Evolutionary conservation across 1,140 invertebrate species (phyloP).

Genomic region (Zophobas morio): DNA sequence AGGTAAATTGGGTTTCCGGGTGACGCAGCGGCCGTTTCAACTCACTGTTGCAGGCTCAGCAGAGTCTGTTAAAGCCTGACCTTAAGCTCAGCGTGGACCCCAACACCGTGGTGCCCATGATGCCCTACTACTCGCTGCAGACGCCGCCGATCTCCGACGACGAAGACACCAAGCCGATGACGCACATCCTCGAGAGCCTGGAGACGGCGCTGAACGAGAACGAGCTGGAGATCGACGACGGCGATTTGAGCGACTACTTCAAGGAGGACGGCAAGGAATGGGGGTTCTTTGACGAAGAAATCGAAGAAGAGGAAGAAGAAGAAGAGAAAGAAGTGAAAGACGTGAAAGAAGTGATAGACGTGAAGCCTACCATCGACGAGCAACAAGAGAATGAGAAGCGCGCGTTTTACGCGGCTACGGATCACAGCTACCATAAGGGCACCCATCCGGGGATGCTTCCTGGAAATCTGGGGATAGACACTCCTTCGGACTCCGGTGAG

Average conservation of each 20-base stretch:
- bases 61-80: slow-evolving; percentile 32
- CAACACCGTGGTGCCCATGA: slow-evolving; percentile 51
- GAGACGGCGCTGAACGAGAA: slow-evolving; percentile 59
- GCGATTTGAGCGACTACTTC: slow-evolving; percentile 58
- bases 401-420: slow-evolving; percentile 65
- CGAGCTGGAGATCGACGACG: slow-evolving; percentile 53
- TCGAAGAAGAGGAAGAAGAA: slow-evolving; percentile 61
- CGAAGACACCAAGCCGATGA: slow-evolving; percentile 55
- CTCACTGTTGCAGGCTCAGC: slow-evolving; percentile 2
- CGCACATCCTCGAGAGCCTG: slow-evolving; percentile 56
- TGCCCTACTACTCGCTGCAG: slow-evolving; percentile 64
- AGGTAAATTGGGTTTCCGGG: neutral
- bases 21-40: no score
- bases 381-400: slow-evolving; percentile 55
- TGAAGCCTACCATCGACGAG: slow-evolving; percentile 46
- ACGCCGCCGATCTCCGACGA: slow-evolving; percentile 68
- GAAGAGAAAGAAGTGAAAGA: slow-evolving; percentile 59
- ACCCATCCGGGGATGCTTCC: slow-evolving; percentile 69
- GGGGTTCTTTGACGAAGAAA: slow-evolving; percentile 61
- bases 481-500: slow-evolving; percentile 90
- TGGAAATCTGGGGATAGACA: slow-evolving; percentile 80
- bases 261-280: slow-evolving; percentile 62
- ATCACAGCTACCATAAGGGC: slow-evolving; percentile 81
- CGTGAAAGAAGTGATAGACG: slow-evolving; percentile 62
- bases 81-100: slow-evolving; percentile 59